phyloP scores from a whole-genome alignment of 2,888 invertebrate species.

The Synanthedon andrenaeformis region DNA sequence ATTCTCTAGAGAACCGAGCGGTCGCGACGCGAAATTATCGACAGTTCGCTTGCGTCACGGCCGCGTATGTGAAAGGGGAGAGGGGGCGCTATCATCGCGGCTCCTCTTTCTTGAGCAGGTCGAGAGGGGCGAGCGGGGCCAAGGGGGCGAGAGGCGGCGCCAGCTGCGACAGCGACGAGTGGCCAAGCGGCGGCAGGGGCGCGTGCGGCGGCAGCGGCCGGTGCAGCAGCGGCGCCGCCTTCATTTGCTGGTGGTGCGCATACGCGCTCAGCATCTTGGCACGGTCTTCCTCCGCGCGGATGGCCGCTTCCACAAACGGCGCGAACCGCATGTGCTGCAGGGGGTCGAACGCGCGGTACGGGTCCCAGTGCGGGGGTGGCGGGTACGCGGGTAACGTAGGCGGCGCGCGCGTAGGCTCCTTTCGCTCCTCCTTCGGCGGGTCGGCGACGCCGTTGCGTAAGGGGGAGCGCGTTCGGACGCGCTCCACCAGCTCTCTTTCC shows the following conservation, averaged over 20 bases:
- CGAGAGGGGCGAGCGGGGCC: slow-evolving; percentile 59
- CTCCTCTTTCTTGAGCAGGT: slow-evolving; percentile 73
- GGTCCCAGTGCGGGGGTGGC: slow-evolving; percentile 74
- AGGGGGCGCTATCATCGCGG: slow-evolving; percentile 63
- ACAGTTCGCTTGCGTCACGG: slow-evolving; percentile 42
- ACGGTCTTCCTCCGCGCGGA: slow-evolving; percentile 82
- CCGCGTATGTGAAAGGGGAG: slow-evolving; percentile 33
- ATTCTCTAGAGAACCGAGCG: slow-evolving; percentile 57
- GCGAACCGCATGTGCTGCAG: slow-evolving; percentile 78
- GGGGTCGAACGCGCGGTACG: slow-evolving; percentile 79
- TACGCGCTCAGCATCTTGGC: slow-evolving; percentile 82
- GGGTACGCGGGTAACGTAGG: slow-evolving; percentile 68
- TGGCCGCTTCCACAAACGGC: slow-evolving; percentile 82
- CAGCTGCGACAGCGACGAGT: slow-evolving; percentile 57
- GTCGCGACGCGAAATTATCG: slow-evolving; percentile 32
- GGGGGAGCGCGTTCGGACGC: slow-evolving; percentile 79
- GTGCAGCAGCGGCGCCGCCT: slow-evolving; percentile 56
- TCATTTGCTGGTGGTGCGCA: slow-evolving; percentile 71
- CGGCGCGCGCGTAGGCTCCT: slow-evolving; percentile 61
- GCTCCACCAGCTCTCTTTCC: slow-evolving; percentile 63
- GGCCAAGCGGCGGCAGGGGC: slow-evolving; percentile 49
- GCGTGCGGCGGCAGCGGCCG: slow-evolving; percentile 65
- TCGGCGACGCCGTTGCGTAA: slow-evolving; percentile 76
- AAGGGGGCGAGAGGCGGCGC: slow-evolving; percentile 34
- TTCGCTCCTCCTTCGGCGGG: slow-evolving; percentile 55